These are phyloP conservation scores for Synanthedon formicaeformis DNA, from an alignment of 2,888 invertebrate species.

Conservation along the genomic window DNA sequence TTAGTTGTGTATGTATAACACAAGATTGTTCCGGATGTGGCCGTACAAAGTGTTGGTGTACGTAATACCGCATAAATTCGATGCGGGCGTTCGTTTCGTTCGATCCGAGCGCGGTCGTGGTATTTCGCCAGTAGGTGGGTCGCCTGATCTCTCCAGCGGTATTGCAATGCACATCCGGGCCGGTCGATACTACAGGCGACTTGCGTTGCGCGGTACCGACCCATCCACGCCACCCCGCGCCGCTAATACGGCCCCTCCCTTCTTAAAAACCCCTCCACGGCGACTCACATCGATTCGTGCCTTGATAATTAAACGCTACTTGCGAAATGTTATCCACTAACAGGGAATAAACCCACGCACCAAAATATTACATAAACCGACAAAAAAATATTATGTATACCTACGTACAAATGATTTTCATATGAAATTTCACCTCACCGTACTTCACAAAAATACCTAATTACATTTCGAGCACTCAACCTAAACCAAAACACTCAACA, in stretches of 20 bases:
- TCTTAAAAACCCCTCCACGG: constrained; percentile 33
- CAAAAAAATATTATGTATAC: too few species aligned
- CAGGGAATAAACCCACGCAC: neutral
- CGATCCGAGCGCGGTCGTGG: constrained; percentile 22
- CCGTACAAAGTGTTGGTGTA: neutral
- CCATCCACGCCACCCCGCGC: constrained; percentile 39
- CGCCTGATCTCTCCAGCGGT: constrained; percentile 48
- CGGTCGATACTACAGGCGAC: constrained; percentile 64
- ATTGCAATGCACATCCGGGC: constrained; percentile 64
- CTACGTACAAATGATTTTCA: too few species aligned
- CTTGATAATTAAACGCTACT: constrained; percentile 33
- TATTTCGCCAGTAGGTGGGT: constrained; percentile 39
- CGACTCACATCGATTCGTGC: constrained; percentile 57
- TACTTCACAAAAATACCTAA: too few species aligned
- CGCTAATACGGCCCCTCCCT: constrained; percentile 26
- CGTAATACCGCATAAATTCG: neutral
- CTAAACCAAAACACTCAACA: too few species aligned
- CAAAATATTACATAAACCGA: neutral
- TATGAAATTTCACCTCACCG: too few species aligned
- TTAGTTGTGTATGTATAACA: constrained; percentile 4
- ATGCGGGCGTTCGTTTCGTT: constrained; percentile 5
- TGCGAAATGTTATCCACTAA: constrained; percentile 12
- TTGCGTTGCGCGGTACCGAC: constrained; percentile 42
- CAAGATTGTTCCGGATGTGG: neutral
- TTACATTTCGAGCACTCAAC: too few species aligned